Evolutionary conservation across 2,888 invertebrate species (phyloP).

Genomic region (Drosophila falleni): DNA sequence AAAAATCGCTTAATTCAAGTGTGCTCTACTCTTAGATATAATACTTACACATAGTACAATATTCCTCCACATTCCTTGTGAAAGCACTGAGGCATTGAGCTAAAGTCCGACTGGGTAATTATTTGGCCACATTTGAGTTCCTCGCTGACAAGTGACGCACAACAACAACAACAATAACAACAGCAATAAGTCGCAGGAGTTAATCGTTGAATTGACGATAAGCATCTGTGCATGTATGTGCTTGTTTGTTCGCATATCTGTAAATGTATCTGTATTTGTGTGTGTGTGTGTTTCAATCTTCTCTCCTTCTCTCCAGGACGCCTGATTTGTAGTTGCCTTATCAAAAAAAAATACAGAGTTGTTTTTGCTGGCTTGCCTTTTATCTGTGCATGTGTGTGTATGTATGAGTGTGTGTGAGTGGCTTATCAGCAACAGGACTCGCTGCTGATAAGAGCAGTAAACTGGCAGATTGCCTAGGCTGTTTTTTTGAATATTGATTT

Average conservation of each 20-base stretch:
- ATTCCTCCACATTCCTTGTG: neutral
- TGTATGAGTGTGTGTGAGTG: neutral
- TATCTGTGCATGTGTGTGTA: slow-evolving; percentile 30
- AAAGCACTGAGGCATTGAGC: too few relatives aligned
- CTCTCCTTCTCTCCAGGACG: slow-evolving; percentile 61
- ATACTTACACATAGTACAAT: neutral
- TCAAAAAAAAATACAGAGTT: slow-evolving; percentile 30
- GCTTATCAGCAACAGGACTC: slow-evolving; percentile 68
- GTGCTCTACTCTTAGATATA: too few relatives aligned
- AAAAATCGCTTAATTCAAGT: too few relatives aligned
- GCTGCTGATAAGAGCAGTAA: slow-evolving; percentile 52
- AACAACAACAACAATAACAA: slow-evolving; percentile 17
- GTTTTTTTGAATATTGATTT: slow-evolving; percentile 23
- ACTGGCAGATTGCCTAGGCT: slow-evolving; percentile 7
- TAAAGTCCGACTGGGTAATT: slow-evolving; percentile 35
- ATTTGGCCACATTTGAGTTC: neutral
- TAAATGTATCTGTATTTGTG: slow-evolving; percentile 11
- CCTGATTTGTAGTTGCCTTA: slow-evolving; percentile 38
- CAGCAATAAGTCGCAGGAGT: slow-evolving; percentile 45
- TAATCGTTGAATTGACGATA: slow-evolving; percentile 45
- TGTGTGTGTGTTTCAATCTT: slow-evolving; percentile 7
- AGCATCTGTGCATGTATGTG: slow-evolving; percentile 28
- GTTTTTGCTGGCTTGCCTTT: slow-evolving; percentile 59
- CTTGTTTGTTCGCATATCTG: neutral
- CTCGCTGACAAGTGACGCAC: slow-evolving; percentile 36